Evolutionary conservation across 2,888 invertebrate genomes (phyloP), one percentile per base, ranked within the genome.

Genomic region (Meteorus cinctellus): DNA sequence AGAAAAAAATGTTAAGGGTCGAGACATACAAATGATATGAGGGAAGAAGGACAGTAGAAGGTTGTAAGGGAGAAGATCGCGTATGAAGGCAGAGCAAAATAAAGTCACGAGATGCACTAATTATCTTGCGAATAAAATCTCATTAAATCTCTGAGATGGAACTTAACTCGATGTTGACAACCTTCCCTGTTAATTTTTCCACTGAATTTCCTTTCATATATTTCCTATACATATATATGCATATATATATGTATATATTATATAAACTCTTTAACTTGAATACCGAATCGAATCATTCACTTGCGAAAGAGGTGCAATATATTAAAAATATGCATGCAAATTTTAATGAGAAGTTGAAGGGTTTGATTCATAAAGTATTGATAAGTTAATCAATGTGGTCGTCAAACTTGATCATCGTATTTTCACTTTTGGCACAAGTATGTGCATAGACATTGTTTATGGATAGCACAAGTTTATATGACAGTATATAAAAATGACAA

Each of bases 51-150:
- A 74, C 51, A 34, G 34, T 34, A 34, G 0, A 34, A 6, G 74
- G 2, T 34, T 45, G 45, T 10, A 41, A 72, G 65, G 60, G 27
- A 76, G 69, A 66, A 67, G 74, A 74, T 60, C 41, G 12, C 12
- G 12, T 12, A 41, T 12, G 72, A 77, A 74, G 69, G 72, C 66
- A 71, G 68, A 67, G 65, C 55, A 65, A 68, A 76, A 78, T 74
- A 74, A 78, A 83, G 80, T 84, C 82, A 81, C 78, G 82, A 84
- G 84, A 84, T 82, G 83, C 83, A 84, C 84, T 85, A 84, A 84
- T 85, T 84, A 84, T 84, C 82, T 83, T 79, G 63, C 81, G 80
- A 79, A 82, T 81, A 81, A 82, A 82, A 82, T 82, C 80, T 80
- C 81, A 82, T 81, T 80, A 80, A 79, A 79, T 77, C 74, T 72